phyloP scores from a whole-genome alignment of 30 jellyfish, hydroid and myxozoan species.

The Aurelia aurita complex sp. Pacific region DNA sequence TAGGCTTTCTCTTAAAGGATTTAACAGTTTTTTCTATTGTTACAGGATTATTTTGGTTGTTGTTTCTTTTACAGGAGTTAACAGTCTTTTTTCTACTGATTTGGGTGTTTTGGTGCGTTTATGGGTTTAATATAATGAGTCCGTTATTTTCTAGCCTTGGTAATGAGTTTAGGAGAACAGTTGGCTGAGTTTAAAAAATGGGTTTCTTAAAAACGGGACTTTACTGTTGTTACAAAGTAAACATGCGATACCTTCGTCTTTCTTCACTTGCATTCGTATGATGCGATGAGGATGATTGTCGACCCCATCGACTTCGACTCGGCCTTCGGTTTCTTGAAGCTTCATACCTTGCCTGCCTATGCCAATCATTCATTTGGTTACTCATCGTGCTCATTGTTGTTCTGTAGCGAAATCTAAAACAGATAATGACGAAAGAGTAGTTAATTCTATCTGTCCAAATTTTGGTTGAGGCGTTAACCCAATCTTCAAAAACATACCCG shows the following conservation, averaged over 20 bases:
- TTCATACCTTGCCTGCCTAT: conserved; percentile 54
- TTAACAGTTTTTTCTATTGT: no score
- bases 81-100: no score
- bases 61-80: no score
- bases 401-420: conserved; percentile 39
- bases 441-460: neutral
- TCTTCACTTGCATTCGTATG: conserved; percentile 36
- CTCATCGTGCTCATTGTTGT: conserved; percentile 22
- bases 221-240: neutral
- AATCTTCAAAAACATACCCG: no score
- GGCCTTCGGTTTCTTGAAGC: neutral
- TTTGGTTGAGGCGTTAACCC: no score
- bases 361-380: conserved; percentile 28
- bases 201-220: neutral
- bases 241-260: conserved; percentile 37
- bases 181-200: no score
- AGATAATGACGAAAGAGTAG: neutral
- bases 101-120: no score
- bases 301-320: conserved; percentile 5
- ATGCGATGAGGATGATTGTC: conserved; percentile 23
- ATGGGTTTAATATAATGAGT: no score
- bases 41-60: no score
- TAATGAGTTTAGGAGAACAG: no score
- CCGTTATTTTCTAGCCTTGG: no score
- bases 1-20: no score